phyloP scores from a whole-genome alignment of 2,113 vertebrate genomes.

The Lophochroa leadbeateri region DNA sequence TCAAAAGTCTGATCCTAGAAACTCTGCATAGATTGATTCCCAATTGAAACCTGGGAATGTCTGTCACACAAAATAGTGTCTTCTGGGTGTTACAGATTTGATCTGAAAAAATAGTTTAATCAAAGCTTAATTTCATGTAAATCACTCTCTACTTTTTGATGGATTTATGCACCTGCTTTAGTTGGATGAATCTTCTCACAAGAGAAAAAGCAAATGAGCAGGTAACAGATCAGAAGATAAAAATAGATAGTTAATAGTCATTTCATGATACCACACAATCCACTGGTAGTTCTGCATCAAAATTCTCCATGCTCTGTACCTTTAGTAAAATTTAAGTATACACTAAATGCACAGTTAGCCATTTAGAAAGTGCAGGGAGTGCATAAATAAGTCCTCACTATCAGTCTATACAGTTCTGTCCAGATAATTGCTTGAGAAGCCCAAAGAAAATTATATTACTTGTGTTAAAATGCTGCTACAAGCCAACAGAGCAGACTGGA shows the following conservation, averaged over 20 bases:
- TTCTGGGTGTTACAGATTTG: not conserved
- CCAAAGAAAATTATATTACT: not conserved
- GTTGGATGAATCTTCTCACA: not conserved
- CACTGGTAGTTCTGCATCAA: not conserved
- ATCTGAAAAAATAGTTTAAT: not conserved
- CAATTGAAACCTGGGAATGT: not conserved
- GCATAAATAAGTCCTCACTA: not conserved
- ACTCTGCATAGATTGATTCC: not conserved
- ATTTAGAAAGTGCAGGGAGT: not conserved
- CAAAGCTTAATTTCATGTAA: not conserved
- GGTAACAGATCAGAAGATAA: not conserved
- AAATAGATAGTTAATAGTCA: not conserved
- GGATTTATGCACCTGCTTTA: not conserved
- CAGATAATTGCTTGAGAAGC: not conserved
- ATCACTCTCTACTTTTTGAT: not conserved
- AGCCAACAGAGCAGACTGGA: not conserved
- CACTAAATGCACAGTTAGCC: not conserved
- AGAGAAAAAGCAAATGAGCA: not conserved
- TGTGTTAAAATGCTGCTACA: not conserved
- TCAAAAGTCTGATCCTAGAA: not conserved
- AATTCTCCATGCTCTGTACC: not conserved
- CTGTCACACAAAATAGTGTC: not conserved
- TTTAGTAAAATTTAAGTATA: not conserved
- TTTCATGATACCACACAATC: not conserved
- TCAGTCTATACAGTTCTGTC: not conserved